Base-by-base conservation (phyloP, 2,113 vertebrate species). In the Barbus barbus region DNA sequence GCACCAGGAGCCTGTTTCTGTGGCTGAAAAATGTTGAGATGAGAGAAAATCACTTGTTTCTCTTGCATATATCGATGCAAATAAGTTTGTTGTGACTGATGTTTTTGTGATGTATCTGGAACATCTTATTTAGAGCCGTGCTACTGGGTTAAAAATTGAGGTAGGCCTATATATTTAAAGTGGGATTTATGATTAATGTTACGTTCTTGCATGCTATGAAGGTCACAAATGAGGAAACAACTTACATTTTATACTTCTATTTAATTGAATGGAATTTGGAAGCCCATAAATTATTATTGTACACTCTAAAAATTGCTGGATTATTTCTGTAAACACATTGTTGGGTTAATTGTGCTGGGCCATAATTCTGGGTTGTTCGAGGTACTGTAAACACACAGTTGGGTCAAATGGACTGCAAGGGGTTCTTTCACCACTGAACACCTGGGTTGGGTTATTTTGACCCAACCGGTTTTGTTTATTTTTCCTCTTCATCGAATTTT, bases 191-290 rank as follows among this genome's bases (percentile, higher is more conserved):
- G 22, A 33, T 53, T 75, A 75, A 20, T 75, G 48, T 31, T 31
- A 51, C 4, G 1, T 20, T 22, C 4, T 75, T 31, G 41, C 69
- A 74, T 26, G 56, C 28, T 58, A 38, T 74, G 24, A 53, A 74
- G 41, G 28, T 65, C 44, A 74, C 6, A 5, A 67, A 20, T 41
- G 8, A 81, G n/a, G 22, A 33, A 63, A 26, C 11, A 31, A 20
- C 20, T 78, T 36, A 7, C 51, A 82, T 56, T 22, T 56, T 56
- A 8, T 22, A 22, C 6, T 56, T 22, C 6, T 78, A 41, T 87
- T 84, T 84, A n/a, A 65, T 72, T 18, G 24, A 63, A 87, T 61
- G 72, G 61, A 61, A 84, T 28, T 13, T n/a, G 72, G 31, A 31
- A 26, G 56, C 28, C 31, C 3, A 36, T 20, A 69, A 69, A 69